Percentiles rank a stretch among this genome's conserved stretches.
These are phyloP conservation scores for Sphenopsis melanotis DNA, from an alignment of 2,797 vertebrate species.

Conservation along the genomic window DNA sequence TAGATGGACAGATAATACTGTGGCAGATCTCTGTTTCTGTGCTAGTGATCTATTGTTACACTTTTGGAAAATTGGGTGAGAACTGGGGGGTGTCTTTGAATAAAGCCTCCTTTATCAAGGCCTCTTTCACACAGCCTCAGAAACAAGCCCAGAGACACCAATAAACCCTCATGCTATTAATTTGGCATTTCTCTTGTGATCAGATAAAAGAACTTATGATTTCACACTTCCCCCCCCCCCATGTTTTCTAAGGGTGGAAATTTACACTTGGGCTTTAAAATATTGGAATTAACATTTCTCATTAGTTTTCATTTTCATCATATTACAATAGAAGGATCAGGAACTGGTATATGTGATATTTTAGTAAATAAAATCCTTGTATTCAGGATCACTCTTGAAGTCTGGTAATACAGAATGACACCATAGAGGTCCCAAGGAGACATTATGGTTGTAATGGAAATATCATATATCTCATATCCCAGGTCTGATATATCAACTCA, in stretches of 20 bases:
- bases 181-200: background rate
- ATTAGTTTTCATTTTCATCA: background rate
- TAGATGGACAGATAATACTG: background rate
- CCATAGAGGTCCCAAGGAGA: slow-evolving; percentile 47
- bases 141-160: background rate
- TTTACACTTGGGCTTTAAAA: background rate
- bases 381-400: slow-evolving; percentile 7
- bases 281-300: background rate
- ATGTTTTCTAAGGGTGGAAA: background rate
- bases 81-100: background rate
- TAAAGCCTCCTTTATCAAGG: background rate
- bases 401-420: slow-evolving; percentile 33
- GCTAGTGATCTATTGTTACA: background rate
- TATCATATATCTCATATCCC: slow-evolving; percentile 52
- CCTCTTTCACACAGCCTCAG: background rate
- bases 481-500: slow-evolving; percentile 58
- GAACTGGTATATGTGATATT: background rate
- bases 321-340: background rate
- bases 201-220: background rate
- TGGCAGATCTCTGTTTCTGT: background rate
- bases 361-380: slow-evolving; percentile 28
- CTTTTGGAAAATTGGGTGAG: background rate
- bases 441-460: slow-evolving; percentile 62
- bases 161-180: background rate
- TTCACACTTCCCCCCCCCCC: background rate